Evolutionary conservation across 2,113 vertebrate genomes (phyloP), one percentile per base, ranked within the genome.

Genomic region (Antidorcas marsupialis): DNA sequence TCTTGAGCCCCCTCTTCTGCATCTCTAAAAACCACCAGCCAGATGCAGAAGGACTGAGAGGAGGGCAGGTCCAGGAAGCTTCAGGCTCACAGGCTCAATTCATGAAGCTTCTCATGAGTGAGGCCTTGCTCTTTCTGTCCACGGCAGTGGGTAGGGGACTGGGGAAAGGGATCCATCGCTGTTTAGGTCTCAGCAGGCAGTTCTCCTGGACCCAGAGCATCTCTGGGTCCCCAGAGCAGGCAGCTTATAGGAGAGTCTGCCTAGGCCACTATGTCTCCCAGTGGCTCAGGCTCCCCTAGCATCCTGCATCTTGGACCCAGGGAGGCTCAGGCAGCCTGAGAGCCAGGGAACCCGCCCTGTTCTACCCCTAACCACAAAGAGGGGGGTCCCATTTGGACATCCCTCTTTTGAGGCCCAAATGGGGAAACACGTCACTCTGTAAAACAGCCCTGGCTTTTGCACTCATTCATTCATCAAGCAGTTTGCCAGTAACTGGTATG

Each of bases 41-140:
- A 25, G 92, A 13, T 3, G 50, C 45, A 1, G 3, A 74, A 45
- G 57, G 64, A 19, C 11, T 17, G 19, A 7, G 16, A 1, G 2
- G 45, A 52, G 17, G 27, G 45, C 11, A 27, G 16, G 67, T 19
- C 50, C 6, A 0, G 0, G 36, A 28, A 53, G 64, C 45, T 3
- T 52, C 43, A 17, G 57, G 17, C 86, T n/a, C n/a, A 4, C 9
- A 1, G 15, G 36, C 62, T 62, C 16, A 1, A 0, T 17, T 47
- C 17, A 0, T 12, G n/a, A 43, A 52, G 52, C 21, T 1, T 23
- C 25, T 27, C 19, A 0, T 2, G 0, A 3, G 15, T 1, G 27
- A 87, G 36, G 33, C 28, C 74, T 47, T 17, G 0, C 13, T 10
- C 62, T 53, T 10, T 19, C 16, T 67, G 33, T 25, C 52, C 52